Base-by-base conservation (phyloP, 2,888 invertebrate genomes). In the Xiphydria camelus region DNA sequence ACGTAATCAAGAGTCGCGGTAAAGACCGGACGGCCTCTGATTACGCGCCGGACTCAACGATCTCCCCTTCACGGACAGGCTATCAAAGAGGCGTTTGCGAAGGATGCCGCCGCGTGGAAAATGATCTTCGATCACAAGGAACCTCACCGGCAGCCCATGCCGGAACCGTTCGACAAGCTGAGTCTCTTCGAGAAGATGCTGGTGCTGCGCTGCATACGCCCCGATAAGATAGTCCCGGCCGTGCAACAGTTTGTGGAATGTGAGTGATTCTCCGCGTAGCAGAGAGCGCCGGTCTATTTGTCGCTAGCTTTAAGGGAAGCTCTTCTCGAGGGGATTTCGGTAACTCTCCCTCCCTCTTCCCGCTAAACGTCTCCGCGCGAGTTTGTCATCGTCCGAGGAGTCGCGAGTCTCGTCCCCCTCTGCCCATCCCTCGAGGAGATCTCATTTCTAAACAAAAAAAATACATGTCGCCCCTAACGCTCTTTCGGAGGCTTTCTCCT, bases 191-290 rank as follows among this genome's bases (percentile, higher is more conserved):
- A 94, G 79, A 88, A 85, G 76, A 77, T 95, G 68, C 76, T 91
- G 54, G 77, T 94, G 2, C 73, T 95, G 6, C 82, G 94, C 20
- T 91, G 91, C 57, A 81, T 96, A 59, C 82, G 95, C 33, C 85
- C 88, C 19, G 95, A 96, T 73, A 96, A 95, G 82, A 84, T 94
- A 76, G 85, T 88, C 41, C 87, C 87, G 4, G 91, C 83, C 26
- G 86, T 88, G 41, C 88, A 86, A 73, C 77, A 81, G 50, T 89
- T 87, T 70, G 87, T 91, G 2, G 74, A 81, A 77, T 78, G 85
- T 84, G 75, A 64, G 62, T 41, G 25, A n/a, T 14, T 3, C 20
- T 14, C 15, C 14, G 6, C 6, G 14, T 23, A 10, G 12, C 4
- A 3, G 12, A 1, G 23, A 23, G n/a, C n/a, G n/a, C n/a, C 23